Evolutionary conservation across 1,140 invertebrate genomes (phyloP), one percentile per base, ranked within the genome.

Genomic region (Drosophila subpulchrella): DNA sequence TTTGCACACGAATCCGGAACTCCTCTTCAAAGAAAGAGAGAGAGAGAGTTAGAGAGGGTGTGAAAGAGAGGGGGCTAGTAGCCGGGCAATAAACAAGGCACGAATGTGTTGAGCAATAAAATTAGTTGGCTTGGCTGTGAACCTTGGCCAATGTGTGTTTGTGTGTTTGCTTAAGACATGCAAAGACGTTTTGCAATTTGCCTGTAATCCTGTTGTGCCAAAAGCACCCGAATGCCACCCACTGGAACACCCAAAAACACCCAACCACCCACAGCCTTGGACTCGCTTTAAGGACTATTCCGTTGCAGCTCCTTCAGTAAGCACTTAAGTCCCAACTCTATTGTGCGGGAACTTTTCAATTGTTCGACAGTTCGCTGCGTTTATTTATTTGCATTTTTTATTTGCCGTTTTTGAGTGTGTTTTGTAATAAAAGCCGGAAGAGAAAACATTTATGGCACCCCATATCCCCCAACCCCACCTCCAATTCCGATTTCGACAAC

Each of bases 391-490:
- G 55, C 75, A 60, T 73, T 83, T 78, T 88, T 82, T 68, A 70
- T 75, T 61, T 68, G 54, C 57, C 58, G 74, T 50, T 79, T 66
- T 77, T 68, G 74, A 88, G 84, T 88, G 80, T 89, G 80, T 88
- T 88, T 89, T 88, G 83, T 88, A 88, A 89, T 88, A 88, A 88
- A 88, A 88, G 84, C 79, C 84, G 80, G 84, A 76, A 82, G 78
- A 73, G 68, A 71, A 41, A 88, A 88, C 75, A 75, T 76, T 76
- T 75, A 71, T 68, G 63, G 56, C 41, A 55, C 42, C 17, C 13
- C 32, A 15, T n/a, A 2, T 1, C 4, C 4, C 3, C 7, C 12
- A 15, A 6, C 1, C 8, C 36, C 6, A 2, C 53, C n/a, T 6
- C 53, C 57, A 55, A 63, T 68, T 42, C 20, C 60, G 30, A 68